phyloP scores from a whole-genome alignment of 2,113 vertebrate genomes.

The Entomyzon cyanotis region DNA sequence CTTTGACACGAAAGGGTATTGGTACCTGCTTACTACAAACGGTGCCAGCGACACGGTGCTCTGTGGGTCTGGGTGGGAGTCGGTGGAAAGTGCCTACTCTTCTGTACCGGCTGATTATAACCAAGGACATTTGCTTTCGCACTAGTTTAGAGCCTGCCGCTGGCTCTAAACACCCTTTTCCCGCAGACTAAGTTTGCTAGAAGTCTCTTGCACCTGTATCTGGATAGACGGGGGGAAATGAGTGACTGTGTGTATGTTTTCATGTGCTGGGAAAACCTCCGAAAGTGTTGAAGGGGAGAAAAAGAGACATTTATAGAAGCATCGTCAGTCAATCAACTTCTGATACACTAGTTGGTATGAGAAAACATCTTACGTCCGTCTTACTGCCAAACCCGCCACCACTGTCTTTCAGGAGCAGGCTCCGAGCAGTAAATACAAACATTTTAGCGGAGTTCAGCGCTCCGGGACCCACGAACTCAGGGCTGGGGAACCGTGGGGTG shows the following conservation, averaged over 20 bases:
- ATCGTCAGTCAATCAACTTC: background rate
- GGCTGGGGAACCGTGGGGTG: background rate
- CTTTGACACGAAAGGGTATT: background rate
- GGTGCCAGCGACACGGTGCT: background rate
- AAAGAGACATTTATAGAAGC: background rate
- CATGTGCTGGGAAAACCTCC: background rate
- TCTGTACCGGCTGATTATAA: background rate
- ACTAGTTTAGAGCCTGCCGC: background rate
- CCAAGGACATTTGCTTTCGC: background rate
- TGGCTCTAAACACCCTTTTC: background rate
- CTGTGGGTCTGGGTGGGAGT: background rate
- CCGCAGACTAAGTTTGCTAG: background rate
- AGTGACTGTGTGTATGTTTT: background rate
- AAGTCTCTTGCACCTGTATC: constrained; percentile 11
- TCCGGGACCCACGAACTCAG: background rate
- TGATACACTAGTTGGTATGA: background rate
- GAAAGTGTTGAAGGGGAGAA: background rate
- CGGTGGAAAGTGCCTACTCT: background rate
- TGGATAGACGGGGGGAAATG: fast-evolving
- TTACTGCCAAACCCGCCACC: background rate
- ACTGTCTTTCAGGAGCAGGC: background rate
- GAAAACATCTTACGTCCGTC: background rate
- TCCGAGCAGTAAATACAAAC: background rate
- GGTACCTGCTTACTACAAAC: background rate
- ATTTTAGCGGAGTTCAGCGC: background rate